A percentile compares a stretch with the other conserved stretches of the same genome.
These are phyloP conservation scores for Scalopus aquaticus DNA, from an alignment of 2,113 vertebrate genomes.

Conservation along the genomic window DNA sequence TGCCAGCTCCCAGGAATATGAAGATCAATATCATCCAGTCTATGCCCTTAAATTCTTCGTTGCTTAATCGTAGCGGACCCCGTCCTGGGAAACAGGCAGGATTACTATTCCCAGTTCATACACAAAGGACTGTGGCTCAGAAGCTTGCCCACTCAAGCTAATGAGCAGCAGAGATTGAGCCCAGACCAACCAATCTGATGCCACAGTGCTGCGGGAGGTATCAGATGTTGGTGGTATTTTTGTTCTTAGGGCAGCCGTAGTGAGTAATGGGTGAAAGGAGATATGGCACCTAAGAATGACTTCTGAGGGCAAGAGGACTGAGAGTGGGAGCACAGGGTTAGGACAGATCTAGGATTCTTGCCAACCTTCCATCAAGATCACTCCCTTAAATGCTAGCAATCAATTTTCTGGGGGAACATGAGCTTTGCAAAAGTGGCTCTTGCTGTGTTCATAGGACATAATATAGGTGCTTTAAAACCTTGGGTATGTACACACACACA, in stretches of 20 bases:
- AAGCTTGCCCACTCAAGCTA: background rate
- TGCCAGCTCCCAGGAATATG: background rate
- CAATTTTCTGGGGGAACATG: background rate
- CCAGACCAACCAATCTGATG: no score
- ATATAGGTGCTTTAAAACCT: background rate
- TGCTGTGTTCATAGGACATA: background rate
- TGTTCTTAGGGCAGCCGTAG: background rate
- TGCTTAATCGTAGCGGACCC: background rate
- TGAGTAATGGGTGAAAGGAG: background rate
- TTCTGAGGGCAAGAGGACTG: background rate
- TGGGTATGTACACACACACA: no score
- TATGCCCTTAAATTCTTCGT: background rate
- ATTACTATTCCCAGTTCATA: rapidly evolving
- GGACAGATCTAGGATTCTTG: background rate
- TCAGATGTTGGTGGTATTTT: background rate
- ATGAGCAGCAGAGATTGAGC: rapidly evolving
- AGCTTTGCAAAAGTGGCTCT: background rate
- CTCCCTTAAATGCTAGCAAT: background rate
- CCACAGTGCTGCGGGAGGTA: rapidly evolving
- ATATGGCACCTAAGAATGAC: background rate
- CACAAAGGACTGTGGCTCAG: rapidly evolving
- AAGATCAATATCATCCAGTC: background rate
- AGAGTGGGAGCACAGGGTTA: background rate
- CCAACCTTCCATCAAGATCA: background rate
- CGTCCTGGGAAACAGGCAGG: background rate